Evolutionary conservation across 2,797 vertebrate species (phyloP), one percentile per base, ranked within the genome.

Genomic region (Natrix natrix): DNA sequence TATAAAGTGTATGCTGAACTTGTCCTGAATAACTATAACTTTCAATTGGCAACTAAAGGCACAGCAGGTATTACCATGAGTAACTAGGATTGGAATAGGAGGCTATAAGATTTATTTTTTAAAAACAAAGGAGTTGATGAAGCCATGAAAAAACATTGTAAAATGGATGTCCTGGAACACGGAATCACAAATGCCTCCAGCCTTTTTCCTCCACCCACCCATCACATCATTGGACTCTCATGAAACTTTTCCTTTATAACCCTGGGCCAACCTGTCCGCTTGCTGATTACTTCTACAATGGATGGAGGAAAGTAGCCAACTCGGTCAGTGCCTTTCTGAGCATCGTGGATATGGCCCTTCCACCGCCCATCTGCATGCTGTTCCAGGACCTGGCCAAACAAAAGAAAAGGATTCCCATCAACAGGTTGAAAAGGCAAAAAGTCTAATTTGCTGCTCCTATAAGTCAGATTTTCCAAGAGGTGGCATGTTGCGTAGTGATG

Each of bases 341-440:
- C 95, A 28, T 99, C 99, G 0, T 99, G 99, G 96, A 99, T 99
- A 95, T 99, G 99, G 1, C 99, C 99, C 96, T 99, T 99, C 99
- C 99, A 99, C 43, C 99, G 98, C 28, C 99, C 99, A 0, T 99
- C 99, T 0, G 98, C 91, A 48, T 99, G 99, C 97, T 99, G 99
- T 97, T 99, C 99, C 93, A 99, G 95, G 83, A 99, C 99, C 99
- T 99, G 97, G 78, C 43, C 17, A 78, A 78, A 78, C 8, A 24
- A 0, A 0, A 91, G 90, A 74, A 61, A 59, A 0, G 3, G 66
- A 59, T 52, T 69, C 37, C 37, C 28, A 74, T 52, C 22, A 88
- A 7, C 10, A 24, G 6, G n/a, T 16, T 12, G 56, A 86, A 83
- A 83, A 89, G 52, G 10, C 69, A 52, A 48, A 11, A 87, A 26